These are phyloP conservation scores for Xestia rhomboidea DNA, from an alignment of 2,888 invertebrate species.

Conservation along the genomic window DNA sequence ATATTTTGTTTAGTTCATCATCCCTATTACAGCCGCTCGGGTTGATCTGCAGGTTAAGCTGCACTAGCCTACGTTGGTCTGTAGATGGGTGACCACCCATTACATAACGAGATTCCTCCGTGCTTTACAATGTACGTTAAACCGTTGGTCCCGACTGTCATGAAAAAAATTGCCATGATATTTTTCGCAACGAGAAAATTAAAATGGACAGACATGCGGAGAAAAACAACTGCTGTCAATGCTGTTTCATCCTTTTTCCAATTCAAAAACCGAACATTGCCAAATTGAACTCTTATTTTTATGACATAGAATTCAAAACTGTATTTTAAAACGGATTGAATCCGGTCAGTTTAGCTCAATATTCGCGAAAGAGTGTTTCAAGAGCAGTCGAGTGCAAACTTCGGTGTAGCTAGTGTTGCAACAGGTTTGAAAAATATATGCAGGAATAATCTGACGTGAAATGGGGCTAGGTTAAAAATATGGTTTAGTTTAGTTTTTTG, in stretches of 20 bases:
- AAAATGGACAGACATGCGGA: background rate
- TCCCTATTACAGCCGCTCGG: background rate
- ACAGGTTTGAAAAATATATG: conserved; percentile 56
- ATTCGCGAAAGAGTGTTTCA: conserved; percentile 33
- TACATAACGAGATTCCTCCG: background rate
- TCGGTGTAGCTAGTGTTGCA: conserved; percentile 33
- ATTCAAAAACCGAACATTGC: background rate
- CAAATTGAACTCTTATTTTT: background rate
- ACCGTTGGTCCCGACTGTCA: background rate
- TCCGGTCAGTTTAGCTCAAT: conserved; percentile 27
- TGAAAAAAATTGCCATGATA: background rate
- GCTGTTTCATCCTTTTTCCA: background rate
- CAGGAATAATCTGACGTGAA: conserved; percentile 3
- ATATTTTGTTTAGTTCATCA: too few relatives aligned
- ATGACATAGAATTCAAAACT: background rate
- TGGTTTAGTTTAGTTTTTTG: conserved; percentile 1
- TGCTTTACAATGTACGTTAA: background rate
- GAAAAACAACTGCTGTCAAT: background rate
- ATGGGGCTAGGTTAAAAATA: conserved; percentile 18
- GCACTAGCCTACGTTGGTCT: background rate
- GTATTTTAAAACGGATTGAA: conserved; percentile 20
- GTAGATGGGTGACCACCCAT: too few relatives aligned
- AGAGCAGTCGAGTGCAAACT: conserved; percentile 51
- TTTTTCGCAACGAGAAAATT: background rate
- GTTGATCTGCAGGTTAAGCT: background rate